Conservation (phyloP, 2,888 invertebrate species). For the Acleris sparsana region DNA sequence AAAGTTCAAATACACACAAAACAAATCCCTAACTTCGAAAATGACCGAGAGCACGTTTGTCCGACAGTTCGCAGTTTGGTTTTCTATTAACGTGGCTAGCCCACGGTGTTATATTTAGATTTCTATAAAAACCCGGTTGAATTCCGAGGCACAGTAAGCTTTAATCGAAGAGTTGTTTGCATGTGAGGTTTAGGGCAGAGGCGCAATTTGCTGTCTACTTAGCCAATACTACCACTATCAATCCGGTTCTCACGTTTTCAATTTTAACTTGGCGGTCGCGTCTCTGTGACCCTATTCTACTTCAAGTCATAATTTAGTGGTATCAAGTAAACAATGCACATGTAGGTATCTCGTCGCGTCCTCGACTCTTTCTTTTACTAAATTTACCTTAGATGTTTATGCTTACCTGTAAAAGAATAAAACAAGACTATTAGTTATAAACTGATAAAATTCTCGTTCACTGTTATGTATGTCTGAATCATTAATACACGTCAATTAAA, state of each 20-base stretch:
- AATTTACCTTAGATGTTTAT: slow-evolving; percentile 40
- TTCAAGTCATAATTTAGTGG: not conserved
- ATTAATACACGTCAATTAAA: slow-evolving; percentile 32
- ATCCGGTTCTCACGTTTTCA: slow-evolving; percentile 23
- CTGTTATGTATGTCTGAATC: not conserved
- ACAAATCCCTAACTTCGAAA: slow-evolving; percentile 15
- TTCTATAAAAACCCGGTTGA: slow-evolving; percentile 65
- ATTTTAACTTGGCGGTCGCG: slow-evolving; percentile 19
- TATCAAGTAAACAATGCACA: slow-evolving; percentile 22
- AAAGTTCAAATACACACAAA: slow-evolving; percentile 7
- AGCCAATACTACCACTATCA: slow-evolving; percentile 3
- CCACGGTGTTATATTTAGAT: slow-evolving; percentile 65
- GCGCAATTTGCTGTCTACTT: slow-evolving; percentile 25
- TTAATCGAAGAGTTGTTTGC: slow-evolving; percentile 32
- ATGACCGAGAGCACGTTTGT: slow-evolving; percentile 48
- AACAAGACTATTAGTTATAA: slow-evolving; percentile 33
- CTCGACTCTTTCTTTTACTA: slow-evolving; percentile 51
- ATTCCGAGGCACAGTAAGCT: slow-evolving; percentile 57
- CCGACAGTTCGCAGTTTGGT: slow-evolving; percentile 51
- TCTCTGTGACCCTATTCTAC: slow-evolving; percentile 17
- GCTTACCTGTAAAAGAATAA: slow-evolving; percentile 49
- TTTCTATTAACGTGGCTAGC: slow-evolving; percentile 50
- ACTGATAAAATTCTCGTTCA: slow-evolving; percentile 8
- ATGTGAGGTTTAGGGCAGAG: slow-evolving; percentile 24
- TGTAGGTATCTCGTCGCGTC: slow-evolving; percentile 53